Percentiles rank a stretch among this genome's conserved stretches.
phyloP scores from a whole-genome alignment of 2,888 invertebrate genomes.

The Hypsopygia costalis region DNA sequence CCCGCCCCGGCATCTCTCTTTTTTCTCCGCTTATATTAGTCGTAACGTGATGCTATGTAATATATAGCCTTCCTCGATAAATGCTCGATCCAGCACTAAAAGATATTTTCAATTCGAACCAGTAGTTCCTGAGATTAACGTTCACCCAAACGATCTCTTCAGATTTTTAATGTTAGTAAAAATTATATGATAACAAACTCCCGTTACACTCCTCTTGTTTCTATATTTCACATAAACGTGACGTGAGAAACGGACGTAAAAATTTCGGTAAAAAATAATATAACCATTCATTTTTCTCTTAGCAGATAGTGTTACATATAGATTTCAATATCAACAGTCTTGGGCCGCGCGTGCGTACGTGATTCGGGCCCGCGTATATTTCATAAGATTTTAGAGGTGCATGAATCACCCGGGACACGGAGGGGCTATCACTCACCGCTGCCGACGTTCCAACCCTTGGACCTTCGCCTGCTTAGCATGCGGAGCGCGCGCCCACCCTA shows the following conservation, averaged over 20 bases:
- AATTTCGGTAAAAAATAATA: slow-evolving; percentile 2
- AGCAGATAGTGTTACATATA: slow-evolving; percentile 65
- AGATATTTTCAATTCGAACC: too few species aligned
- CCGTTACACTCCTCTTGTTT: too few species aligned
- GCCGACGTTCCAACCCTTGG: slow-evolving; percentile 61
- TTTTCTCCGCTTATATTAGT: too few species aligned
- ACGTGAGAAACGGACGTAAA: background rate
- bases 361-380: slow-evolving; percentile 74
- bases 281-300: slow-evolving; percentile 23
- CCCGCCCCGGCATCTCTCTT: too few species aligned
- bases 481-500: slow-evolving; percentile 66
- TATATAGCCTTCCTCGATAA: too few species aligned
- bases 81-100: too few species aligned
- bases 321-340: slow-evolving; percentile 80
- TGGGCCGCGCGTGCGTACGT: slow-evolving; percentile 74
- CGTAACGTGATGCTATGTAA: too few species aligned
- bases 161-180: too few species aligned
- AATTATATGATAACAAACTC: too few species aligned
- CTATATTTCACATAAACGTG: background rate
- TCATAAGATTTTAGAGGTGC: slow-evolving; percentile 80
- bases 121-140: too few species aligned
- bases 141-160: too few species aligned
- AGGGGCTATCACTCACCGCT: slow-evolving; percentile 76
- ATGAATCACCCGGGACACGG: slow-evolving; percentile 78
- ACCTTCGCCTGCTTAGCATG: slow-evolving; percentile 70